phyloP scores from a whole-genome alignment of 2,888 invertebrate species.

The Limnephilus rhombicus region DNA sequence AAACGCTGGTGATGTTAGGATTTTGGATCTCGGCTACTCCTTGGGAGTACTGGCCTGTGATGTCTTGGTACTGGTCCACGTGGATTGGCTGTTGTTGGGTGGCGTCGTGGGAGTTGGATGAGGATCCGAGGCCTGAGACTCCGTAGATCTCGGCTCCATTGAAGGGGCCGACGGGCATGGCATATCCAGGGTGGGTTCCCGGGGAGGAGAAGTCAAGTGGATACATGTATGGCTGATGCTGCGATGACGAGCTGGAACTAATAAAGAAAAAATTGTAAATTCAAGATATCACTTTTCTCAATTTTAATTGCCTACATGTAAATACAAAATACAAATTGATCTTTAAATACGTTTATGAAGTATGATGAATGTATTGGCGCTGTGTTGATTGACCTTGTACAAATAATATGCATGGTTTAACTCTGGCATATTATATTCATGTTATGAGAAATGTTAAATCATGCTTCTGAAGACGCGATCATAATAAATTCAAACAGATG shows the following conservation, averaged over 20 bases:
- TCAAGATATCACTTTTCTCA: no score
- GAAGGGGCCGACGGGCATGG: slow-evolving; percentile 71
- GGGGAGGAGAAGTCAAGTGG: slow-evolving; percentile 77
- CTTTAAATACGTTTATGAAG: no score
- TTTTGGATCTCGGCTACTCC: slow-evolving; percentile 70
- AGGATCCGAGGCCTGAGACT: slow-evolving; percentile 72
- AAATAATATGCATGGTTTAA: no score
- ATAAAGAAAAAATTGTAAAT: neutral
- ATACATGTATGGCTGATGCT: slow-evolving; percentile 69
- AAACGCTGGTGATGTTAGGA: slow-evolving; percentile 56
- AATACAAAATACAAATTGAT: no score
- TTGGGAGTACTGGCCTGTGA: slow-evolving; percentile 77
- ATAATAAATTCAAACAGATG: no score
- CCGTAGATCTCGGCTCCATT: slow-evolving; percentile 76
- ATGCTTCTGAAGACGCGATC: no score
- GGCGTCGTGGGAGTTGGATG: slow-evolving; percentile 73
- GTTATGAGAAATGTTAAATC: no score
- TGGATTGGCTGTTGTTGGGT: slow-evolving; percentile 71
- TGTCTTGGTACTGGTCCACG: slow-evolving; percentile 69
- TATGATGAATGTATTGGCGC: no score
- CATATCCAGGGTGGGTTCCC: slow-evolving; percentile 76
- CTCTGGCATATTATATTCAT: no score
- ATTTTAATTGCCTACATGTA: no score
- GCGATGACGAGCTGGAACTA: slow-evolving; percentile 36
- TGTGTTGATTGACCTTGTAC: no score